A percentile compares a stretch with the other conserved stretches of the same genome.
These are phyloP conservation scores for Chelonus formosanus DNA, from an alignment of 2,888 invertebrate species.

Conservation along the genomic window DNA sequence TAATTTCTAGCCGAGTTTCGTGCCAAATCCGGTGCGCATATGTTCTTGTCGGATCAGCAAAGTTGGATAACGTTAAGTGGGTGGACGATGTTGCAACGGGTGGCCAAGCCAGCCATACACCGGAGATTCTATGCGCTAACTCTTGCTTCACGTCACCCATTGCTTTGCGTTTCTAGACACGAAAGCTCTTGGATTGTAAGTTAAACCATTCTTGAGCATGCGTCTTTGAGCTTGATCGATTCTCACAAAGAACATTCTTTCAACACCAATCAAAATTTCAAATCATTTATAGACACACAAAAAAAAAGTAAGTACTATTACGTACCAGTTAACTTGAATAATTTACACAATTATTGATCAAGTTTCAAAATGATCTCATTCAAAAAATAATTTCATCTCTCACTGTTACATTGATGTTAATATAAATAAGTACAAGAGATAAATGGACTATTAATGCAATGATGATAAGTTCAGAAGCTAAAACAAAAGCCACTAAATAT, in stretches of 20 bases:
- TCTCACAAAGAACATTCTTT: conserved; percentile 19
- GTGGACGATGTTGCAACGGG: conserved; percentile 36
- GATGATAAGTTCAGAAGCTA: too few relatives aligned
- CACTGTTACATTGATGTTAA: too few relatives aligned
- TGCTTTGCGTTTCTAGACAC: conserved; percentile 31
- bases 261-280: conserved; percentile 9
- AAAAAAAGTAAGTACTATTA: not conserved
- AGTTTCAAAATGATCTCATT: too few relatives aligned
- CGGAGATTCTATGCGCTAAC: conserved; percentile 24
- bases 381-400: too few relatives aligned
- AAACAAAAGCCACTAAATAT: too few relatives aligned
- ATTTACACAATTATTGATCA: too few relatives aligned
- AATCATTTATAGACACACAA: conserved; percentile 13
- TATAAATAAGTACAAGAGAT: too few relatives aligned
- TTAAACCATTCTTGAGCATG: conserved; percentile 31
- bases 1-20: conserved; percentile 35
- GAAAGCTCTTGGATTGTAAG: conserved; percentile 30
- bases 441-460: not conserved
- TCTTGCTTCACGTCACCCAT: conserved; percentile 29
- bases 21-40: conserved; percentile 36
- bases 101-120: conserved; percentile 23
- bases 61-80: conserved; percentile 36
- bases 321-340: too few relatives aligned
- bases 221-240: conserved; percentile 20
- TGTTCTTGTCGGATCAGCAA: conserved; percentile 37